Evolutionary conservation across 2,888 invertebrate species (phyloP).

Genomic region (Oligia strigilis): DNA sequence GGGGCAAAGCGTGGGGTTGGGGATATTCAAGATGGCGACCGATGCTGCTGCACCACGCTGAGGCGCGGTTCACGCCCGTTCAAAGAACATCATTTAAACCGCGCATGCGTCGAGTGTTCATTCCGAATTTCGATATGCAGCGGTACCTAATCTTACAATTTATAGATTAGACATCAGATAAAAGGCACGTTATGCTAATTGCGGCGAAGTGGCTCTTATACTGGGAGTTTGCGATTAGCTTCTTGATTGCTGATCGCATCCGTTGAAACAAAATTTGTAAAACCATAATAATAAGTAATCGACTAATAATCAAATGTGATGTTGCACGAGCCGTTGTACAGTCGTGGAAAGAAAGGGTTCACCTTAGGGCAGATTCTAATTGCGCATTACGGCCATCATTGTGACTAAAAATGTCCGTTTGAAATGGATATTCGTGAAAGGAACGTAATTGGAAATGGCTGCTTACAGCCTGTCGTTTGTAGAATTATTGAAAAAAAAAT

Average conservation of each 20-base stretch:
- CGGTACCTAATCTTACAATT: background rate
- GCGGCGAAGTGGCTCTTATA: background rate
- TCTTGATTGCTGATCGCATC: background rate
- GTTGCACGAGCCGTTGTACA: background rate
- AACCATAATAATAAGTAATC: background rate
- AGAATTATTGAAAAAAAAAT: background rate
- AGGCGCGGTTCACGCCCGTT: background rate
- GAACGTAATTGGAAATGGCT: background rate
- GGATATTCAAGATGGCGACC: background rate
- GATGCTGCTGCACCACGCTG: background rate
- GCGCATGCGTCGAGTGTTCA: background rate
- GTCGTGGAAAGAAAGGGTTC: background rate
- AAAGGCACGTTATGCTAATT: background rate
- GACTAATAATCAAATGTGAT: background rate
- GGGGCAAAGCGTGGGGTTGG: background rate
- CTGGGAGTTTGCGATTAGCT: background rate
- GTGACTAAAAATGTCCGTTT: background rate
- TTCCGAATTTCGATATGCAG: background rate
- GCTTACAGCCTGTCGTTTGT: background rate
- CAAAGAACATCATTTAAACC: background rate
- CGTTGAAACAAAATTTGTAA: background rate
- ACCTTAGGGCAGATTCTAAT: background rate
- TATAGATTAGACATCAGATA: background rate
- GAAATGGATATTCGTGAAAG: background rate
- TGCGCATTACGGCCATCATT: background rate